Conservation (phyloP, 2,888 invertebrate genomes). For the Lysandra coridon region DNA sequence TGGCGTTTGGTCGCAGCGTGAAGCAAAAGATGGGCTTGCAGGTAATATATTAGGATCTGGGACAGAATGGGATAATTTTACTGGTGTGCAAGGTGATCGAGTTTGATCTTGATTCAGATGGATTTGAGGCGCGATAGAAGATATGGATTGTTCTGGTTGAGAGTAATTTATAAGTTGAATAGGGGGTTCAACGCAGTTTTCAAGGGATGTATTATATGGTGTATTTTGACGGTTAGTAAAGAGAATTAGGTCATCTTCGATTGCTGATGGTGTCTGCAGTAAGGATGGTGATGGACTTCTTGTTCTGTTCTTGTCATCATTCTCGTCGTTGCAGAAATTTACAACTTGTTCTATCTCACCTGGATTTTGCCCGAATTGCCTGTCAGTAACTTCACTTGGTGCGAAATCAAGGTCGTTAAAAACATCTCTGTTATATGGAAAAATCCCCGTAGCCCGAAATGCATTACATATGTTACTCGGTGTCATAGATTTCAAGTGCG, state of each 20-base stretch:
- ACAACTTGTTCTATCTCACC: not conserved
- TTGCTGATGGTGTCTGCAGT: no score
- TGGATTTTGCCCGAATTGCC: constrained; percentile 15
- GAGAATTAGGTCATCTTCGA: no score
- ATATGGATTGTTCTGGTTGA: not conserved
- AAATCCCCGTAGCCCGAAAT: constrained; percentile 52
- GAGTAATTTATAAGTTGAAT: no score
- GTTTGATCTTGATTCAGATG: no score
- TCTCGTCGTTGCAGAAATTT: constrained; percentile 1
- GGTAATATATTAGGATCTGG: not conserved
- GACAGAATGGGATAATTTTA: not conserved
- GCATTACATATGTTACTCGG: constrained; percentile 48
- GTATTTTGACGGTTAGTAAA: no score
- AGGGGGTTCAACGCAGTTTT: no score
- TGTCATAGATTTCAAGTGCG: constrained; percentile 42
- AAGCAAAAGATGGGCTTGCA: not conserved
- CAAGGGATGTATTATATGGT: no score
- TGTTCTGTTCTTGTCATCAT: not conserved
- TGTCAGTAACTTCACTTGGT: constrained; percentile 45
- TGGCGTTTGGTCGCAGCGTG: not conserved
- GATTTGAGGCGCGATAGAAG: not conserved
- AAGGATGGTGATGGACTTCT: not conserved
- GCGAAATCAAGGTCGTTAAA: constrained; percentile 50
- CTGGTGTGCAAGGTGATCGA: not conserved
- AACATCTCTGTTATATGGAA: constrained; percentile 47